These are phyloP conservation scores for Lithobates sylvaticus DNA, from an alignment of 2,797 vertebrate genomes.

Conservation along the genomic window DNA sequence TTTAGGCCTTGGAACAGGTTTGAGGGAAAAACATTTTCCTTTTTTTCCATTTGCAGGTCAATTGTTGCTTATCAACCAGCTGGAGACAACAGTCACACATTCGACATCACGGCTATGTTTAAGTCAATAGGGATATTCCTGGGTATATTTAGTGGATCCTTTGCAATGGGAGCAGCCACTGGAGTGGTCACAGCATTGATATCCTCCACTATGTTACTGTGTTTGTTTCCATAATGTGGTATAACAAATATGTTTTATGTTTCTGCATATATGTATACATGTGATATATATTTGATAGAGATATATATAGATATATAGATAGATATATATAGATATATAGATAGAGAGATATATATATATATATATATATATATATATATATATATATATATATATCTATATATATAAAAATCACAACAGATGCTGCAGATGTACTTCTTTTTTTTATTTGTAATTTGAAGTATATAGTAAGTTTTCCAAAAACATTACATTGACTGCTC, in stretches of 20 bases:
- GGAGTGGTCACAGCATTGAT: slow-evolving; percentile 95
- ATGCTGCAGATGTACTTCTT: too few relatives aligned
- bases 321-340: too few relatives aligned
- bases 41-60: slow-evolving; percentile 78
- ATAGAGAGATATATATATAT: too few relatives aligned
- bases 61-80: slow-evolving; percentile 94
- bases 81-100: slow-evolving; percentile 94
- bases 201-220: slow-evolving; percentile 78
- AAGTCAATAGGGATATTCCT: slow-evolving; percentile 95
- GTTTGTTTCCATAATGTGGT: neutral
- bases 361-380: too few relatives aligned
- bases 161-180: slow-evolving; percentile 92
- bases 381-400: too few relatives aligned
- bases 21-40: too few relatives aligned
- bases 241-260: neutral
- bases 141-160: slow-evolving; percentile 97
- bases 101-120: slow-evolving; percentile 91
- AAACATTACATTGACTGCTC: neutral
- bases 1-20: too few relatives aligned
- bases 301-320: too few relatives aligned
- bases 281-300: too few relatives aligned
- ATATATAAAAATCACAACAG: too few relatives aligned
- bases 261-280: neutral
- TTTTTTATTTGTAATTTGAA: too few relatives aligned
- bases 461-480: too few relatives aligned